Conservation (phyloP, 2,113 vertebrate genomes). For the Chionis minor region DNA sequence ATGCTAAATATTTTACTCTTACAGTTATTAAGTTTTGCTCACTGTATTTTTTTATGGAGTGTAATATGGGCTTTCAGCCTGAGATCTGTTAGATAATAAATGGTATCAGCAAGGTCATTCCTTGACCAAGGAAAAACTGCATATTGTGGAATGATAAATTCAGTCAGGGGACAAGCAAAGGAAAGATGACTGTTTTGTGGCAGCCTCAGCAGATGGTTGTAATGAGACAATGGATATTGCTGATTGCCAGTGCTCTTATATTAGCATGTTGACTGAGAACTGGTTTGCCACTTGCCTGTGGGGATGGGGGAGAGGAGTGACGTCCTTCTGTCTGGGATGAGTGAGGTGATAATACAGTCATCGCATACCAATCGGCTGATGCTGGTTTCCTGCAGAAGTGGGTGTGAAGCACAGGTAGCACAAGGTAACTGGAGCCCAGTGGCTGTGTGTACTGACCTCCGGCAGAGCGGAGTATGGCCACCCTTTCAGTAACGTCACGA, state of each 20-base stretch:
- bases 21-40: constrained; percentile 46
- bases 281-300: not conserved
- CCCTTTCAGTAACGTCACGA: not conserved
- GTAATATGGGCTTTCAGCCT: constrained; percentile 40
- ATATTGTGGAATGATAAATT: constrained; percentile 5
- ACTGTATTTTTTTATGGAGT: constrained; percentile 1
- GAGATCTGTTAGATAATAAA: constrained; percentile 61
- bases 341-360: not conserved
- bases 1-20: constrained; percentile 55
- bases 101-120: constrained; percentile 55
- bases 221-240: not conserved
- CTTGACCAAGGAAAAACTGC: constrained; percentile 19
- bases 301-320: not conserved
- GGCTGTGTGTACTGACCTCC: not conserved
- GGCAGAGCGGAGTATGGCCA: not conserved
- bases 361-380: no score
- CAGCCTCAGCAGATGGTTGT: not conserved
- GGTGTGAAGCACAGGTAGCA: not conserved
- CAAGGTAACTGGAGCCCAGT: no score
- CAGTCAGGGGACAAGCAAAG: not conserved
- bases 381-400: not conserved
- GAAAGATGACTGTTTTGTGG: not conserved
- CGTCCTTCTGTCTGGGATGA: not conserved
- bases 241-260: not conserved
- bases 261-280: not conserved